These are phyloP conservation scores for Electrophaes corylata DNA, from an alignment of 2,888 invertebrate species.

Conservation along the genomic window DNA sequence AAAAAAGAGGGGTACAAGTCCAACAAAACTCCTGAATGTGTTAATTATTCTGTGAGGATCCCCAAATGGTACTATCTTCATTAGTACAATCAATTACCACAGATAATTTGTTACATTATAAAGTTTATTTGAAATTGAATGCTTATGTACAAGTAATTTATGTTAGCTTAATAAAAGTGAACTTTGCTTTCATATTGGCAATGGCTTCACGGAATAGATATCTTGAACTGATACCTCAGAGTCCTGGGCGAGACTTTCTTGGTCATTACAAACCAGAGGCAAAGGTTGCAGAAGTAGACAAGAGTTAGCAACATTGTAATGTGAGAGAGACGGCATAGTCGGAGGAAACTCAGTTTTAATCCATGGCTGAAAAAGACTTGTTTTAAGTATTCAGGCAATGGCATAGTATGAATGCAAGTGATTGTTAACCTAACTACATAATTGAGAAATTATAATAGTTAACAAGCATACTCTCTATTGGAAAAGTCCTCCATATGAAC, in stretches of 20 bases:
- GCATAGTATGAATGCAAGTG: background rate
- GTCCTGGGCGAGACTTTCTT: constrained; percentile 65
- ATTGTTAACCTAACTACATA: background rate
- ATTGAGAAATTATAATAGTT: background rate
- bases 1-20: too few relatives aligned
- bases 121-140: too few relatives aligned
- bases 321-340: constrained; percentile 70
- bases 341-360: constrained; percentile 71
- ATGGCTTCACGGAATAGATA: constrained; percentile 51
- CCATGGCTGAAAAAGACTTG: constrained; percentile 61
- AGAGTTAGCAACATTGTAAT: constrained; percentile 73
- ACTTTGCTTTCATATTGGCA: background rate
- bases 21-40: too few relatives aligned
- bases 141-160: constrained; percentile 32
- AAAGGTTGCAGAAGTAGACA: constrained; percentile 75
- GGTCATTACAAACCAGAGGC: constrained; percentile 74
- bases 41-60: too few relatives aligned
- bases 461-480: constrained; percentile 70
- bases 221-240: constrained; percentile 63
- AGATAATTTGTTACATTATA: too few relatives aligned
- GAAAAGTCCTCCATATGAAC: constrained; percentile 68
- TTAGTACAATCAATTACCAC: too few relatives aligned
- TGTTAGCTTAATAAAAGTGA: constrained; percentile 5
- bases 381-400: background rate
- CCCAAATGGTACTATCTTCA: too few relatives aligned